Evolutionary conservation across 2,888 invertebrate species (phyloP).

Genomic region (Iphiclides podalirius): DNA sequence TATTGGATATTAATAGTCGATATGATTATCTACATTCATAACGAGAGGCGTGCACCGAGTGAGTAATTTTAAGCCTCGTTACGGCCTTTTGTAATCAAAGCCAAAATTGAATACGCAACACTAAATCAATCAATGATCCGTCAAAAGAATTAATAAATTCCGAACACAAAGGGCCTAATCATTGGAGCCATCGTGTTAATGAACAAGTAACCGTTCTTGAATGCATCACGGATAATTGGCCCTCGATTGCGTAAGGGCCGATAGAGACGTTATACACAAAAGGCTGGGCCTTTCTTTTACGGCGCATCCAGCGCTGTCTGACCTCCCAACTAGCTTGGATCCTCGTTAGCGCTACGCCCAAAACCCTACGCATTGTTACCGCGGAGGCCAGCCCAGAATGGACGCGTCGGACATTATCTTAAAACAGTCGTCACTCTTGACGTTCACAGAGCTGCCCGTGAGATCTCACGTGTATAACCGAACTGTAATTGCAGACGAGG

Average conservation of each 20-base stretch:
- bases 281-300: constrained; percentile 22
- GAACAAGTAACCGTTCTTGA: constrained; percentile 35
- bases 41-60: not conserved
- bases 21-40: not conserved
- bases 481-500: constrained; percentile 28
- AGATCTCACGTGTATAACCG: constrained; percentile 8
- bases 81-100: constrained; percentile 19
- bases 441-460: constrained; percentile 30
- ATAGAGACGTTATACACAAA: constrained; percentile 37
- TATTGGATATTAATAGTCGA: not conserved
- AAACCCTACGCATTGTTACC: not conserved
- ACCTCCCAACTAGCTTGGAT: constrained; percentile 13
- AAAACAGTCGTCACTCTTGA: constrained; percentile 31
- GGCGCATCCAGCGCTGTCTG: constrained; percentile 4
- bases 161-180: constrained; percentile 35
- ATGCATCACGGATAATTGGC: constrained; percentile 41
- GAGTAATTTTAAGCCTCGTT: too few species aligned
- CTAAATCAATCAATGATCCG: constrained; percentile 38
- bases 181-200: constrained; percentile 39
- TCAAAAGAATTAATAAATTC: constrained; percentile 42
- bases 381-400: constrained; percentile 27
- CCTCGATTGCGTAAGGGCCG: constrained; percentile 40
- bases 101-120: constrained; percentile 15
- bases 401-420: constrained; percentile 35
- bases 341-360: constrained; percentile 9